A percentile compares a stretch with the other conserved stretches of the same genome.
Conservation (phyloP, 2,797 vertebrate species). For the Lacerta bilineata region DNA sequence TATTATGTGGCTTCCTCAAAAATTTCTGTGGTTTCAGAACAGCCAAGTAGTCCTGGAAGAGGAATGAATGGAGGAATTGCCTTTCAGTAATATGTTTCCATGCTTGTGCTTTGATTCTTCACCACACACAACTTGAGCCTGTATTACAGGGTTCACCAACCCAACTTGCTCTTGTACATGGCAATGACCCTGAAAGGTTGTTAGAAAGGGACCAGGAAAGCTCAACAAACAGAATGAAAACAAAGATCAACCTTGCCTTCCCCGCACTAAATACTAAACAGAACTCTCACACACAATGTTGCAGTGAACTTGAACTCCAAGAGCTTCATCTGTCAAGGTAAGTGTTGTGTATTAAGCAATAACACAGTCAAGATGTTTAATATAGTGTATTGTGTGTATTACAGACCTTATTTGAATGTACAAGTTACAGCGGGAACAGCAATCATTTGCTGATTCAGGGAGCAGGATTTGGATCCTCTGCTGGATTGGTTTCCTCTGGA, state of each 20-base stretch:
- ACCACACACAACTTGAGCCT: neutral
- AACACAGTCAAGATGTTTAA: too few relatives aligned
- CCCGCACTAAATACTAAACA: slow-evolving; percentile 47
- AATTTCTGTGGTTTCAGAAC: slow-evolving; percentile 18
- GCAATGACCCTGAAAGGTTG: neutral
- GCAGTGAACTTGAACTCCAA: slow-evolving; percentile 66
- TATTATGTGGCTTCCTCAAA: neutral
- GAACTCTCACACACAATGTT: slow-evolving; percentile 46
- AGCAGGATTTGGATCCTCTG: too few relatives aligned
- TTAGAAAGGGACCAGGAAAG: slow-evolving; percentile 19
- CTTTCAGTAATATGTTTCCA: slow-evolving; percentile 16
- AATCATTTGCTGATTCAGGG: too few relatives aligned
- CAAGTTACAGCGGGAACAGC: too few relatives aligned
- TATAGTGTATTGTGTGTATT: too few relatives aligned
- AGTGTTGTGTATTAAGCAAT: too few relatives aligned
- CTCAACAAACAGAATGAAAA: slow-evolving; percentile 62
- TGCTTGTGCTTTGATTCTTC: neutral
- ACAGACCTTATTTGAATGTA: too few relatives aligned
- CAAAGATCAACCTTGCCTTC: slow-evolving; percentile 39
- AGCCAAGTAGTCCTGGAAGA: neutral
- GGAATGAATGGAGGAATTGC: neutral
- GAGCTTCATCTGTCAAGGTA: slow-evolving; percentile 71
- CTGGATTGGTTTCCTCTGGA: too few relatives aligned
- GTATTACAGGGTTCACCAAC: slow-evolving; percentile 41
- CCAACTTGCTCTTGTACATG: neutral